Conservation (phyloP, 1,140 invertebrate species). For the Lepidostoma basale region DNA sequence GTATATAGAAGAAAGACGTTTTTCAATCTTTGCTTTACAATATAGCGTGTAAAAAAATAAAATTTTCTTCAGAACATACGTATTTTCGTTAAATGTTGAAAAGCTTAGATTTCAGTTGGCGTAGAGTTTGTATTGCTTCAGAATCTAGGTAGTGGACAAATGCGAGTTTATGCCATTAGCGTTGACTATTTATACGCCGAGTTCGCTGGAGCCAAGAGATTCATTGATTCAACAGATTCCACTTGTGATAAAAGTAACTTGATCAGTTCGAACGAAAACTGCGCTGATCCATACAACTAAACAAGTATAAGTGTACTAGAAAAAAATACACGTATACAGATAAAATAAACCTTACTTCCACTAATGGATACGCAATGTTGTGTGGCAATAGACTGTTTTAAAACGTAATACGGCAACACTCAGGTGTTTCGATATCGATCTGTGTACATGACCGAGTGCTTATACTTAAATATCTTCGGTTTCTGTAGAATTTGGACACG, state of each 20-base stretch:
- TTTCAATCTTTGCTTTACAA: no score
- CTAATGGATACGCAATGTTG: no score
- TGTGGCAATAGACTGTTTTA: slow-evolving; percentile 14
- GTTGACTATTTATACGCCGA: background rate
- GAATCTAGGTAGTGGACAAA: background rate
- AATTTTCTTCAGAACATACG: background rate
- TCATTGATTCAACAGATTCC: slow-evolving; percentile 10
- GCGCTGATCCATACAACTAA: no score
- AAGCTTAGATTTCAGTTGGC: background rate
- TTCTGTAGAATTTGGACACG: background rate
- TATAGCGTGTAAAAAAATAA: no score
- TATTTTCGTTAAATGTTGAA: no score
- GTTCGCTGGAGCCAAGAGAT: background rate
- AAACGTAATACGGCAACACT: background rate
- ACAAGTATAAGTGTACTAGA: no score
- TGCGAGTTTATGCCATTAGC: background rate
- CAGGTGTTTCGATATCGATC: slow-evolving; percentile 15
- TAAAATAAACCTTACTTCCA: no score
- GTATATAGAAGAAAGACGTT: background rate
- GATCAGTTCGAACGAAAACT: background rate
- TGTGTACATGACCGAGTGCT: background rate
- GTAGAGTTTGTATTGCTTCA: background rate
- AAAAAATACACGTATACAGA: no score
- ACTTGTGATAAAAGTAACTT: slow-evolving; percentile 8
- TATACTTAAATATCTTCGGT: background rate